Base-by-base conservation (phyloP, 1,140 invertebrate genomes). In the Temnothorax curvispinosus region DNA sequence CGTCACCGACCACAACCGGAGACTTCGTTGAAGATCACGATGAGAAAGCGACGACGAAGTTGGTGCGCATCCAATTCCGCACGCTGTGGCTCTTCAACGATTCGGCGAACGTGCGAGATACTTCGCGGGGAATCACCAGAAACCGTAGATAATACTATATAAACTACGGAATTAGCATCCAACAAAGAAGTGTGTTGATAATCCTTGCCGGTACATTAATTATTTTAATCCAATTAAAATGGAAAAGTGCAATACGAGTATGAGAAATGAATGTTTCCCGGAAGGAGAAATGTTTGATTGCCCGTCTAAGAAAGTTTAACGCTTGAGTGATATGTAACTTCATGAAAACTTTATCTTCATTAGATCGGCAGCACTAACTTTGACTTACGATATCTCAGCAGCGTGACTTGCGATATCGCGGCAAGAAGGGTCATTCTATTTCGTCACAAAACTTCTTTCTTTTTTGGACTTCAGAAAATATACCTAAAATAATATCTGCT, bases 61-160 rank as follows among this genome's bases (percentile, higher is more conserved):
- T 90, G 88, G 88, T 85, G 84, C n/a, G 6, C n/a, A 27, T 87
- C 88, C 88, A 90, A 89, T 44, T 18, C 32, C 13, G 38, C 56
- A 13, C 44, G 13, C 18, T 41, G 13, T 21, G 44, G 15, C 67
- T 87, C 52, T 58, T 85, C 52, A 41, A 13, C 27, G 41, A 64
- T 69, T 65, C 47, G 3, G 27, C 67, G 44, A 69, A 86, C 35
- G 54, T 27, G 50, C 72, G 32, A 44, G 18, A 32, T 3, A 9
- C 15, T 77, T 77, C 80, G 32, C n/a, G n/a, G 38, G 21, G 47
- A 65, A 67, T 67, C 35, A 75, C 13, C 65, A 52, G 65, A 58
- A 58, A 21, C 21, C 21, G 21, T 21, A 21, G 21, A 21, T 21
- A 21, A 21, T 21, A 21, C 21, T 21, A 21, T 21, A 21, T 21